Conservation (phyloP, 1,140 invertebrate species). For the Brachionus rubens region DNA sequence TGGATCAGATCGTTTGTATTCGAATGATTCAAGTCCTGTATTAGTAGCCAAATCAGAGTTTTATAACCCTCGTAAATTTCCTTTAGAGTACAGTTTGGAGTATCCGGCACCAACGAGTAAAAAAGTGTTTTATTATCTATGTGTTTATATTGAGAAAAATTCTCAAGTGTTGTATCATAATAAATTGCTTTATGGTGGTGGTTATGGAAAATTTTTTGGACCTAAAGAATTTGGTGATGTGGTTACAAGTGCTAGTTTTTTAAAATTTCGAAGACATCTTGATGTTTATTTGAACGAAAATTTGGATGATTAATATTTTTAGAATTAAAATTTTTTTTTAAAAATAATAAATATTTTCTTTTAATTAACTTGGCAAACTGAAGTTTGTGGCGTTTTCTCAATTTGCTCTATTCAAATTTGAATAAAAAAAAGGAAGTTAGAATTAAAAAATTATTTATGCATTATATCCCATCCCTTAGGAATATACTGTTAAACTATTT, state of each 20-base stretch:
- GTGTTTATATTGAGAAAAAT: constrained; percentile 26
- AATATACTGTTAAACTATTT: no score
- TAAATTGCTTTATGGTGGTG: not conserved
- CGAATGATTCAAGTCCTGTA: not conserved
- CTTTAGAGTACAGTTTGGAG: not conserved
- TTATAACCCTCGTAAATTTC: not conserved
- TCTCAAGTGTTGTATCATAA: constrained; percentile 3
- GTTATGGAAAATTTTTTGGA: not conserved
- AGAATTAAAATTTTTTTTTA: not conserved
- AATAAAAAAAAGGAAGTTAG: no score
- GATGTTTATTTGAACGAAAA: constrained; percentile 24
- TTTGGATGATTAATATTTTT: not conserved
- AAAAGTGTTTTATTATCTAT: constrained; percentile 6
- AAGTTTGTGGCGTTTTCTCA: no score
- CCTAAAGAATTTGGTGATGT: constrained; percentile 30
- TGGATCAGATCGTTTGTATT: not conserved
- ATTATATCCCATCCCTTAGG: no score
- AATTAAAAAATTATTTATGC: no score
- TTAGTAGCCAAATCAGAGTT: not conserved
- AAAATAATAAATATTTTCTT: not conserved
- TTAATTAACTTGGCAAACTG: not conserved
- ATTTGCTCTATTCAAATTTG: no score
- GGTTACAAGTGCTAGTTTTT: not conserved
- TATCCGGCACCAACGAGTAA: not conserved
- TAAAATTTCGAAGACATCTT: not conserved